A percentile compares a stretch with the other conserved stretches of the same genome.
Evolutionary conservation across 2,888 invertebrate genomes (phyloP).

Genomic region (Cantharis nigra): DNA sequence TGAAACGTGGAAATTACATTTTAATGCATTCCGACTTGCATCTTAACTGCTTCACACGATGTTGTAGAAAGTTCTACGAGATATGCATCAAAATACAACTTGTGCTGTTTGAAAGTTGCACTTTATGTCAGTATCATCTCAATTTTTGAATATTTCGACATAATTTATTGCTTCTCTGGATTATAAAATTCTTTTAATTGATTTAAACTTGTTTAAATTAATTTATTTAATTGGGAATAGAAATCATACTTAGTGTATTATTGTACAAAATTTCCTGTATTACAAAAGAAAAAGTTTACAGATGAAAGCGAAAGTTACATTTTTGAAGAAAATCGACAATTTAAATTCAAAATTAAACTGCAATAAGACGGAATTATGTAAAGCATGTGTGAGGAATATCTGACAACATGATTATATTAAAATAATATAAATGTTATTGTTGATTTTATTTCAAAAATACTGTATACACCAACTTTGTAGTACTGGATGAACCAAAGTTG

Average conservation of each 20-base stretch:
- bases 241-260: neutral
- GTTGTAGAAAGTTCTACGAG: neutral
- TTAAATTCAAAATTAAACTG: neutral
- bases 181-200: neutral
- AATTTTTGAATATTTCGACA: neutral
- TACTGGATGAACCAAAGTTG: no score
- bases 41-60: neutral
- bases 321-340: neutral
- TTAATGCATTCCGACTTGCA: neutral
- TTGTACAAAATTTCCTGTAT: neutral
- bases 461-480: no score
- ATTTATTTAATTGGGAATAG: neutral
- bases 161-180: neutral
- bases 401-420: no score
- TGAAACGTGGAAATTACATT: neutral
- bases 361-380: neutral
- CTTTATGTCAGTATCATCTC: neutral
- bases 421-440: no score
- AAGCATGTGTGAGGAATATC: neutral
- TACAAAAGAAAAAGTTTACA: neutral
- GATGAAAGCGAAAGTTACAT: neutral
- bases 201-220: neutral
- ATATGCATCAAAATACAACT: neutral
- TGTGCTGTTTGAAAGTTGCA: neutral
- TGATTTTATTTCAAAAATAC: no score